Conservation (phyloP, 35 echinoderm and acorn worm species). For the Chiridota heheva region DNA sequence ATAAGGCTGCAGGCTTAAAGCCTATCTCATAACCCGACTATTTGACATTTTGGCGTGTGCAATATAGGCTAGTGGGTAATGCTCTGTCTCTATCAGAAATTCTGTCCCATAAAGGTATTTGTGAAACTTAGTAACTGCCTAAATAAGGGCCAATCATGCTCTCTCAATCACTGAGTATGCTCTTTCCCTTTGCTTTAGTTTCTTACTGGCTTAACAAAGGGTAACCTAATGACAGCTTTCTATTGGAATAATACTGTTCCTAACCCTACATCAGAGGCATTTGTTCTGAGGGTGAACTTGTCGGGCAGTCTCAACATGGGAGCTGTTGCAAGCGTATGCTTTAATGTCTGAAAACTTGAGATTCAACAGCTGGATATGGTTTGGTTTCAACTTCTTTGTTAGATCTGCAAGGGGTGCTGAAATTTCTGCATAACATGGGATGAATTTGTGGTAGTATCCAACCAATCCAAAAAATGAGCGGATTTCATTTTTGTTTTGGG, state of each 20-base stretch:
- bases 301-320: neutral
- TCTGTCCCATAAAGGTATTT: no score
- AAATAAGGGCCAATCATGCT: conserved; percentile 7
- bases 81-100: no score
- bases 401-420: neutral
- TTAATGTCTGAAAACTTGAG: neutral
- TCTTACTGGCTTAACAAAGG: neutral
- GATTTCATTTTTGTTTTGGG: conserved; percentile 10
- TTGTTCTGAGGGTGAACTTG: neutral
- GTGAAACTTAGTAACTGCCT: conserved; percentile 5
- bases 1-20: conserved; percentile 16
- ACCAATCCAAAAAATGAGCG: conserved; percentile 10
- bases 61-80: no score
- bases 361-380: no score
- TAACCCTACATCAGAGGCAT: conserved; percentile 16
- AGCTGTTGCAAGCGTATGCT: neutral
- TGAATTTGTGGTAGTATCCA: neutral
- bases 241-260: neutral
- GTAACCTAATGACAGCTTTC: neutral
- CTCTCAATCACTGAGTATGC: neutral
- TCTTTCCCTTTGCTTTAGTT: no score
- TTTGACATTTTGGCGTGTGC: no score
- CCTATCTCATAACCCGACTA: conserved; percentile 2
- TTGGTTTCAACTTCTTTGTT: neutral
- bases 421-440: neutral